Evolutionary conservation across 2,797 vertebrate species (phyloP).

Genomic region (Sebastolobus alascanus): DNA sequence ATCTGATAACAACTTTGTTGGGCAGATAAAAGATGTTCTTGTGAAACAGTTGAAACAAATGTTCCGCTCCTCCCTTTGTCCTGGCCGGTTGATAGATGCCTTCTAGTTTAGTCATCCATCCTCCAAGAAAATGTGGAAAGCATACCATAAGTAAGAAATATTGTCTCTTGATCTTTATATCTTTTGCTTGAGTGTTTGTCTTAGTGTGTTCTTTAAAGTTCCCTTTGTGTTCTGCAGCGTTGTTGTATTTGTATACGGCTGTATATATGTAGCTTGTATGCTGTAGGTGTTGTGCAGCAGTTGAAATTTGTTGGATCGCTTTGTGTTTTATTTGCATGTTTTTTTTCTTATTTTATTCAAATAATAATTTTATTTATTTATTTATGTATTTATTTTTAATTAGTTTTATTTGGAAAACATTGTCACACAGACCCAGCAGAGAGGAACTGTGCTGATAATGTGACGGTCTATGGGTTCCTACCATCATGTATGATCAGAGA

Average conservation of each 20-base stretch:
- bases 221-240: not conserved
- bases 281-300: not conserved
- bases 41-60: conserved; percentile 41
- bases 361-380: not conserved
- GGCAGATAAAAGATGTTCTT: conserved; percentile 39
- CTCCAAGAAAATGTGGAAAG: conserved; percentile 28
- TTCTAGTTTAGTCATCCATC: conserved; percentile 39
- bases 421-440: not conserved
- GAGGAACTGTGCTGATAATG: not conserved
- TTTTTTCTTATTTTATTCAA: no score
- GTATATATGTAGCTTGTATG: not conserved
- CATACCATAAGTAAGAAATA: not conserved
- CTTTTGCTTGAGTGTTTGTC: conserved; percentile 2
- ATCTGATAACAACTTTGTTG: conserved; percentile 52
- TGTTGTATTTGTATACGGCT: not conserved
- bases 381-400: not conserved
- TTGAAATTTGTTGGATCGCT: not conserved
- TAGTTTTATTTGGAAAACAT: not conserved
- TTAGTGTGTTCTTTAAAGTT: not conserved
- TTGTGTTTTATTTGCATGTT: not conserved
- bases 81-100: conserved; percentile 11
- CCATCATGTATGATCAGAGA: not conserved
- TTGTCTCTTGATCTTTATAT: conserved; percentile 18
- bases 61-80: conserved; percentile 22
- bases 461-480: not conserved